Percentiles rank a stretch among this genome's conserved stretches.
phyloP scores from a whole-genome alignment of 2,888 invertebrate species.

The Caenorhabditis sp. region DNA sequence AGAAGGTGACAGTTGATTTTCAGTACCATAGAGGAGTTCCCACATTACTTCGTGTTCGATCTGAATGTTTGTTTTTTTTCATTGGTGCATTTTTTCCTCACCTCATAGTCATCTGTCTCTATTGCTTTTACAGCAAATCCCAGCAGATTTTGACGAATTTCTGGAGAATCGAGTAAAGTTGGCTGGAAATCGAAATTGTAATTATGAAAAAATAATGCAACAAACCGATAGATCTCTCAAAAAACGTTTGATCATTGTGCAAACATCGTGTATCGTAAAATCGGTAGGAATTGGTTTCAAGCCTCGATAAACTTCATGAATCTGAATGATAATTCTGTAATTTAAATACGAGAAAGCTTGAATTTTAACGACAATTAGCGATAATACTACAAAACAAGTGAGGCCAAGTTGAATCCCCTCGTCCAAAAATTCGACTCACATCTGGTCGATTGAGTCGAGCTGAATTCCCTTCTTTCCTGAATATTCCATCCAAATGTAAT shows the following conservation, averaged over 20 bases:
- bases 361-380: too few species aligned
- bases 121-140: conserved; percentile 18
- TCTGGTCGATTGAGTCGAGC: conserved; percentile 36
- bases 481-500: conserved; percentile 49
- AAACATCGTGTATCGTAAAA: conserved; percentile 54
- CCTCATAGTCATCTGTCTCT: not conserved
- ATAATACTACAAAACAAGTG: too few species aligned
- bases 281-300: conserved; percentile 39
- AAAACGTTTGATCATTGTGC: conserved; percentile 58
- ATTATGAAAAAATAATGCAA: not conserved
- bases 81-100: too few species aligned
- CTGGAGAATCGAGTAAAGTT: conserved; percentile 21
- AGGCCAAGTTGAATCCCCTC: too few species aligned
- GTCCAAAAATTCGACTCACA: conserved; percentile 11
- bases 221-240: conserved; percentile 35
- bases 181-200: conserved; percentile 5
- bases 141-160: conserved; percentile 22
- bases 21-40: conserved; percentile 9
- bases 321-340: conserved; percentile 3
- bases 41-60: conserved; percentile 22
- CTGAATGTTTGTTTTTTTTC: conserved; percentile 4
- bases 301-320: conserved; percentile 44
- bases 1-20: conserved; percentile 7
- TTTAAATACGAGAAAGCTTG: too few species aligned
- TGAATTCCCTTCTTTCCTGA: conserved; percentile 54